phyloP scores from a whole-genome alignment of 1,140 invertebrate genomes.

The Drosophila seguyi region DNA sequence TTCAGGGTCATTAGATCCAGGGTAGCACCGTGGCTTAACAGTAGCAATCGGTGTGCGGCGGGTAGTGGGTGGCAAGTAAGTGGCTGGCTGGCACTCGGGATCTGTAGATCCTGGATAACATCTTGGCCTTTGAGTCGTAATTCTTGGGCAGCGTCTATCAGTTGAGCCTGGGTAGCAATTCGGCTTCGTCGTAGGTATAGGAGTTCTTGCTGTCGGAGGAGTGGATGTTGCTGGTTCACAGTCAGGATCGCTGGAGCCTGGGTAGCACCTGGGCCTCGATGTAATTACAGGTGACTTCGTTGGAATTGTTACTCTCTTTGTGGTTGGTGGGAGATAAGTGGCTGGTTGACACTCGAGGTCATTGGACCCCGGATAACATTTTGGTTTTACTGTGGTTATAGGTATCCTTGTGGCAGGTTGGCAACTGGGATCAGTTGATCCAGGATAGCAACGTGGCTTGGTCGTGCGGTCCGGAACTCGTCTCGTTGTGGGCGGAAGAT shows the following conservation, averaged over 20 bases:
- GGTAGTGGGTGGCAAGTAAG: too few relatives aligned
- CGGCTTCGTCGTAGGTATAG: slow-evolving; percentile 10
- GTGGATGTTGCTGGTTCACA: slow-evolving; percentile 10
- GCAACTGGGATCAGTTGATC: slow-evolving; percentile 29
- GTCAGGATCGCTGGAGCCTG: neutral
- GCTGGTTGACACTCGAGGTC: neutral
- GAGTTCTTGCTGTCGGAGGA: neutral
- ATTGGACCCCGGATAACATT: slow-evolving; percentile 36
- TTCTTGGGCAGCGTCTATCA: neutral
- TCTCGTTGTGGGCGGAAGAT: slow-evolving; percentile 30
- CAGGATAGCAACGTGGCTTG: slow-evolving; percentile 30
- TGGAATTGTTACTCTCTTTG: neutral
- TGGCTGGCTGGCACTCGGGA: slow-evolving; percentile 13
- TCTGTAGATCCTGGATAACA: slow-evolving; percentile 37
- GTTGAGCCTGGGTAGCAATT: slow-evolving; percentile 35
- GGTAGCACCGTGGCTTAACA: too few relatives aligned
- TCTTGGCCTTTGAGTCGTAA: neutral
- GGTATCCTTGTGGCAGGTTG: neutral
- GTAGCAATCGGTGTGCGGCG: too few relatives aligned
- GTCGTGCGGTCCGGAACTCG: neutral
- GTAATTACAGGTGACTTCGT: neutral
- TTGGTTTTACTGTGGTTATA: slow-evolving; percentile 19
- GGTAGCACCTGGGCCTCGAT: neutral
- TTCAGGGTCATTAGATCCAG: too few relatives aligned
- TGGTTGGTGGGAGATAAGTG: neutral